Conservation (phyloP, 2,113 vertebrate genomes). For the Terrapene triunguis region DNA sequence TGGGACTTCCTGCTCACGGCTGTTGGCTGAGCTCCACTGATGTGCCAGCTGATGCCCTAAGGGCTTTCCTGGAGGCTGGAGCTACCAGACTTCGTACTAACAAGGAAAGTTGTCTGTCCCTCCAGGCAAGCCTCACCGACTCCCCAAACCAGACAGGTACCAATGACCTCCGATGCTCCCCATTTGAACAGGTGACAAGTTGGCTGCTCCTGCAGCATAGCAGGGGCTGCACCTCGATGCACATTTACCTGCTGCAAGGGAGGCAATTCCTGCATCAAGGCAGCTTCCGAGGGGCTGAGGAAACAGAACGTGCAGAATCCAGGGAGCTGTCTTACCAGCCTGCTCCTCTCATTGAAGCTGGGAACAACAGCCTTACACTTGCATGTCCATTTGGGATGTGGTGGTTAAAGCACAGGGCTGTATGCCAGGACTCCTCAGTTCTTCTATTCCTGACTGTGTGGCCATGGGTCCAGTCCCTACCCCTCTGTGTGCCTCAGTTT, state of each 20-base stretch:
- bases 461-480: not conserved
- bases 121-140: not conserved
- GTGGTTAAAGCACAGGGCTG: not conserved
- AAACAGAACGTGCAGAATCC: fast-evolving
- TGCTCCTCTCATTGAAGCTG: not conserved
- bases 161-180: not conserved
- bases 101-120: not conserved
- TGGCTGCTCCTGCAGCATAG: fast-evolving
- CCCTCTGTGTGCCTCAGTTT: not conserved
- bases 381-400: fast-evolving
- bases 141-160: not conserved
- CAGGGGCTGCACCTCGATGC: not conserved
- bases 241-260: not conserved
- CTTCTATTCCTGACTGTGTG: not conserved
- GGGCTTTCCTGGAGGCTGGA: not conserved
- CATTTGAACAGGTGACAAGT: not conserved
- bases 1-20: too few relatives aligned
- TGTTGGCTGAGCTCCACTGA: not conserved
- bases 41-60: fast-evolving
- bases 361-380: not conserved
- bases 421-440: not conserved
- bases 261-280: not conserved
- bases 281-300: not conserved
- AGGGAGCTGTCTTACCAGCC: fast-evolving
- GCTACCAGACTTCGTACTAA: not conserved